Evolutionary conservation across 1,140 invertebrate species (phyloP).

Genomic region (Rhopalosiphum padi): DNA sequence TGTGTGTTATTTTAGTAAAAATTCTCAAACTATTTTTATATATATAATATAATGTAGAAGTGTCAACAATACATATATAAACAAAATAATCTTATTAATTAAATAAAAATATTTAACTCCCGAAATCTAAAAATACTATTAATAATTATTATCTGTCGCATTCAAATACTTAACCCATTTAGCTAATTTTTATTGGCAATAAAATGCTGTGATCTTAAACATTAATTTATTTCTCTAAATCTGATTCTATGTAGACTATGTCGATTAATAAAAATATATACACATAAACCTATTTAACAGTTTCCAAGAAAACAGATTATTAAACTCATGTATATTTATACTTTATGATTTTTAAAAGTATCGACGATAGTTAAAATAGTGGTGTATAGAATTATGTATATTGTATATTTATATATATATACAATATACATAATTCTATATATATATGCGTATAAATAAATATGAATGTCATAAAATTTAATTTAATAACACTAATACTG

Average conservation of each 20-base stretch:
- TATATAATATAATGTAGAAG: neutral
- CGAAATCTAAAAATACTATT: neutral
- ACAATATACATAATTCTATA: too few species aligned
- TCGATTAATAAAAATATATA: neutral
- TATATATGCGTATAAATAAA: neutral
- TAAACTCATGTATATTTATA: neutral
- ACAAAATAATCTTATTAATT: neutral
- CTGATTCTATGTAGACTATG: neutral
- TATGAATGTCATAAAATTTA: neutral
- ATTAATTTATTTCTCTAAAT: neutral
- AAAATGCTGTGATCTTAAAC: neutral
- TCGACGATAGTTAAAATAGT: neutral
- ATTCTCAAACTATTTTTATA: neutral
- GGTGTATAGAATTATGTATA: neutral
- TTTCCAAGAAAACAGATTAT: neutral
- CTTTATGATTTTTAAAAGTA: constrained; percentile 13
- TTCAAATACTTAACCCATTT: neutral
- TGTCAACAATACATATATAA: neutral
- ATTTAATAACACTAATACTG: constrained; percentile 16
- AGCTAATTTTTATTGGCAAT: neutral
- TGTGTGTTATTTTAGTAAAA: neutral
- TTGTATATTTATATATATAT: neutral
- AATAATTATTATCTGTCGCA: neutral
- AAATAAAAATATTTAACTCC: neutral
- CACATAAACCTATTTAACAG: neutral